Base-by-base conservation (phyloP, 1,140 invertebrate genomes). In the Bilobella aurantiaca region DNA sequence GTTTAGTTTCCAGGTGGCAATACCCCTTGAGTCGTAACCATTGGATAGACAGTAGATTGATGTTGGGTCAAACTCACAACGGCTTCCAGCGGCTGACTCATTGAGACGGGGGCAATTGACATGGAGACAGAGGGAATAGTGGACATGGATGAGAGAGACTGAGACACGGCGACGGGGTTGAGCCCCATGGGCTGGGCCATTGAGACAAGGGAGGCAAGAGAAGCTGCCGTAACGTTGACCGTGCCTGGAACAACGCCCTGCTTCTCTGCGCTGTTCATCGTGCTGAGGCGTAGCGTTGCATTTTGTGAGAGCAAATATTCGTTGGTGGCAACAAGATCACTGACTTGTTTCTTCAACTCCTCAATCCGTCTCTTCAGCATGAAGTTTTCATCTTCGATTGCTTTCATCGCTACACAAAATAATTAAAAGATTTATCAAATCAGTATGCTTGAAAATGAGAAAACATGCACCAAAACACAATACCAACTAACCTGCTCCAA, bases 231-330 rank as follows among this genome's bases (percentile, higher is more conserved):
- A 3, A 58, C 57, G 28, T 58, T 58, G 25, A 29, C 62, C 46
- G 67, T 65, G 27, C 68, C 65, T 57, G 62, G 59, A 21, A 65
- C 65, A n/a, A 64, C 62, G 53, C 60, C 65, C 14, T n/a, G n/a
- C n/a, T 69, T 69, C 29, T 69, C 64, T 18, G 71, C 56, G 23
- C 57, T 65, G 29, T 29, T 60, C 32, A 83, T 81, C 8, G 83
- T 81, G 1, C 82, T 82, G 65, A 88, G 81, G 57, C 88, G 79
- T 62, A 89, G 77, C 57, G 87, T 84, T 12, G 87, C 87, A 76
- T 90, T 91, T 78, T 91, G 88, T 70, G 89, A 87, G 57, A 90
- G 74, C 0, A 91, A 79, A 75, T 89, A 89, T 75, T 90, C 87
- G 76, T 90, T 90, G 1, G 88, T 87, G 3, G 87, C 86, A n/a